Evolutionary conservation across 2,113 vertebrate genomes (phyloP), one percentile per base, ranked within the genome.

Genomic region (Hepsetus odoe): DNA sequence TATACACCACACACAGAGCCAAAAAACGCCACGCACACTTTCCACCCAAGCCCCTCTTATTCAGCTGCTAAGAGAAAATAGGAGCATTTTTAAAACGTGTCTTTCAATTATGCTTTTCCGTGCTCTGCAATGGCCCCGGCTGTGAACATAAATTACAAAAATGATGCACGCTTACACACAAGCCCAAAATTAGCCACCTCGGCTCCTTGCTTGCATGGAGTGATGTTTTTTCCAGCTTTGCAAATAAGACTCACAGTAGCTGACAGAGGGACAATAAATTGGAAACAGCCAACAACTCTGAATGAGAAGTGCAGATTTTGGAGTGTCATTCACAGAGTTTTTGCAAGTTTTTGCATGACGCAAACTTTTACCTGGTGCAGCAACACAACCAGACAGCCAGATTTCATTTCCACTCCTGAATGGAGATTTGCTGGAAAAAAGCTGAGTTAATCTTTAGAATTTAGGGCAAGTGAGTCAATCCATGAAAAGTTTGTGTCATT

Each of bases 131-230:
- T 35, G 16, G 53, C 28, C 74, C 8, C 9, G 38, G 40, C 49
- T 14, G 44, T 10, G 65, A 32, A 77, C 28, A 49, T 79, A 46
- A 65, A 72, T 79, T 72, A 72, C n/a, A 72, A 62, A 79, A 55
- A 22, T 24, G 51, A 14, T n/a, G n/a, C n/a, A n/a, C 6, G 8
- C n/a, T 64, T 12, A 42, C 14, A 55, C 38, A 30, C 56, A 18
- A n/a, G 67, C 73, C 66, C 53, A 67, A 55, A 79, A 74, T 62
- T n/a, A 28, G 7, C 30, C 70, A 20, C 16, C 56, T 55, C 42
- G 38, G 20, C 44, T 12, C 51, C 24, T 77, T 67, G 64, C 24
- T n/a, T 11, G 33, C 33, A 0, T 35, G 10, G 2, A 1, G 61
- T 22, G 32, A 40, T 55, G 53, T 4, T 59, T 35, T 58, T 53